phyloP scores from a whole-genome alignment of 2,888 invertebrate genomes.

The Thyatira batis region DNA sequence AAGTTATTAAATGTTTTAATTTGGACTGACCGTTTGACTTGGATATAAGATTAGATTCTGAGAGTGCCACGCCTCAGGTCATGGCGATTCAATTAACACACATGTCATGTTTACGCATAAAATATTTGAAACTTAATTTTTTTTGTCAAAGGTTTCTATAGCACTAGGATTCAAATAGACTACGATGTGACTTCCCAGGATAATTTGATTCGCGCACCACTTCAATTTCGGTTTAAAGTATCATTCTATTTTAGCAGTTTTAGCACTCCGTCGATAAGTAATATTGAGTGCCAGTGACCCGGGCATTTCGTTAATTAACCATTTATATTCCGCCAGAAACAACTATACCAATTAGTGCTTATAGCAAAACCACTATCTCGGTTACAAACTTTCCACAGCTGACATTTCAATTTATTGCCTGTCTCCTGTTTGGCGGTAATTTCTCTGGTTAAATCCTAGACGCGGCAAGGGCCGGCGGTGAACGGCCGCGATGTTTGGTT shows the following conservation, averaged over 20 bases:
- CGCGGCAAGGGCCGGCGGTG: constrained; percentile 28
- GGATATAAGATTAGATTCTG: too few relatives aligned
- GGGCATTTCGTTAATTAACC: background rate
- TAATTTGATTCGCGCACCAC: too few relatives aligned
- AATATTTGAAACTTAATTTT: too few relatives aligned
- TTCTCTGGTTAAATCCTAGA: background rate
- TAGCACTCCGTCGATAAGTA: background rate
- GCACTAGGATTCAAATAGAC: too few relatives aligned
- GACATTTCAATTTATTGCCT: background rate
- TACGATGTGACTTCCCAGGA: too few relatives aligned
- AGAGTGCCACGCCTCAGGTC: too few relatives aligned
- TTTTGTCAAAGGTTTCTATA: too few relatives aligned
- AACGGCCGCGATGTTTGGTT: constrained; percentile 58
- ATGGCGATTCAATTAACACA: too few relatives aligned
- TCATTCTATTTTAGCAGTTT: background rate
- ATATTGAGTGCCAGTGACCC: background rate
- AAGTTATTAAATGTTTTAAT: too few relatives aligned
- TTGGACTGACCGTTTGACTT: too few relatives aligned
- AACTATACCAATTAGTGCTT: background rate
- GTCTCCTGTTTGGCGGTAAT: background rate
- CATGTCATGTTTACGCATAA: too few relatives aligned
- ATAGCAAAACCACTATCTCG: background rate
- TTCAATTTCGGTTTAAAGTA: background rate
- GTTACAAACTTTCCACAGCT: background rate
- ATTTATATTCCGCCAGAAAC: background rate